Evolutionary conservation across 2,888 invertebrate genomes (phyloP), one percentile per base, ranked within the genome.

Genomic region (Allolobophora icterica): DNA sequence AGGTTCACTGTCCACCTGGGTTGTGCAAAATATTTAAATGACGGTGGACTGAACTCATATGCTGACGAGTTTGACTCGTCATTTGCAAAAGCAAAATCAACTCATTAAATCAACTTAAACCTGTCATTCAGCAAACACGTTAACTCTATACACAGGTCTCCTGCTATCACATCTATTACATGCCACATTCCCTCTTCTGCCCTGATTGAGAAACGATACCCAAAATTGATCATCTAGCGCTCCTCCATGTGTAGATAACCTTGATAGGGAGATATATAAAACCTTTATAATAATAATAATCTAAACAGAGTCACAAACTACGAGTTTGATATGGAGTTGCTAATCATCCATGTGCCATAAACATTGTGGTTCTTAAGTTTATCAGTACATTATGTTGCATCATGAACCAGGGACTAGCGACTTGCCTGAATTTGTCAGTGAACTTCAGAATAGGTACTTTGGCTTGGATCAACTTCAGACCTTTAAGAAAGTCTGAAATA

Each of bases 381-480:
- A 42, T 42, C 42, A 42, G 24, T 71, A 71, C 11, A 13, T n/a
- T 71, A 71, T n/a, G n/a, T n/a, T 11, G n/a, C 52, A 52, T 21
- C 52, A 4, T 17, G 24, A 52, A 52, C 17, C n/a, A n/a, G 19
- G 24, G 8, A 87, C 1, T 34, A 87, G n/a, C 8, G 21, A 4
- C 87, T 24, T 38, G 95, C 95, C 94, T 96, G 91, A 96, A 92
- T 52, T 96, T 96, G 95, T 98, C 98, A 91, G 96, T 96, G 95
- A 99, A 98, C 95, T 98, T 98, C 93, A 99, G 96, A 93, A 99
- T 99, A n/a, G 99, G 99, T 92, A 99, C 99, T 91, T 94, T 94
- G 40, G 95, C 95, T 92, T 93, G 92, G 45, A 95, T 95, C 24
- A 95, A 93, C 84, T 93, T 92, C 1, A 94, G 91, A 34, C 93